Percentiles rank a stretch among this genome's conserved stretches.
Evolutionary conservation across 2,888 invertebrate genomes (phyloP).

Genomic region (Labia minor): DNA sequence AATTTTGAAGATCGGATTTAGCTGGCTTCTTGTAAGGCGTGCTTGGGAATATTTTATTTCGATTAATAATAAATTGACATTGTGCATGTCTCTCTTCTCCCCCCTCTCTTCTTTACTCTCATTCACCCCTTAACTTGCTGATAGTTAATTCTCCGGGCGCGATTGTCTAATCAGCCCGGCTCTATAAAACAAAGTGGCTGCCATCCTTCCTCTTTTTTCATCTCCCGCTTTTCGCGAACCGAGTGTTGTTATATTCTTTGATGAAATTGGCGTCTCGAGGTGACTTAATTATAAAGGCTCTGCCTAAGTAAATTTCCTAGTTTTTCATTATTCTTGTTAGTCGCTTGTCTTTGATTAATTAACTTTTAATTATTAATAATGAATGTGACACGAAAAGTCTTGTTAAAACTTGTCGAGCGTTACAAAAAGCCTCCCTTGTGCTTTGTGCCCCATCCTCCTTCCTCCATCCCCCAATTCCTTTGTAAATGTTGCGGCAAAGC

Average conservation of each 20-base stretch:
- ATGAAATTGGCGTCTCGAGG: conserved; percentile 8
- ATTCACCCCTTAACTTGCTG: too few species aligned
- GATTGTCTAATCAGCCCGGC: neutral
- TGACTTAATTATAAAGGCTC: conserved; percentile 13
- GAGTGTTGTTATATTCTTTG: conserved; percentile 13
- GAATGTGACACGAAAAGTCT: conserved; percentile 13
- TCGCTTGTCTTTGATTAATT: conserved; percentile 24
- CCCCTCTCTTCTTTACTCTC: too few species aligned
- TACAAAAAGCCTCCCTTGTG: conserved; percentile 13
- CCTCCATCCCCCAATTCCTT: neutral
- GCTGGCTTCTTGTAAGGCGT: too few species aligned
- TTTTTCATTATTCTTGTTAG: conserved; percentile 13
- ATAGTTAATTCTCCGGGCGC: neutral
- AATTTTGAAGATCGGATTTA: too few species aligned
- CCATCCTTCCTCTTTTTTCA: neutral
- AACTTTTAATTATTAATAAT: conserved; percentile 24
- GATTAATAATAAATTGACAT: neutral
- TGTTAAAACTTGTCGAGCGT: conserved; percentile 13
- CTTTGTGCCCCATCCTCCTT: neutral
- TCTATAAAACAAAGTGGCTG: conserved; percentile 1
- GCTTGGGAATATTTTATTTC: neutral
- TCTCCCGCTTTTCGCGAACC: neutral
- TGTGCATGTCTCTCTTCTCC: too few species aligned
- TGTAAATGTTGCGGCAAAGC: conserved; percentile 13
- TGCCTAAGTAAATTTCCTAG: conserved; percentile 7